A percentile compares a stretch with the other conserved stretches of the same genome.
Evolutionary conservation across 2,797 vertebrate species (phyloP).

Genomic region (Champsocephalus esox): DNA sequence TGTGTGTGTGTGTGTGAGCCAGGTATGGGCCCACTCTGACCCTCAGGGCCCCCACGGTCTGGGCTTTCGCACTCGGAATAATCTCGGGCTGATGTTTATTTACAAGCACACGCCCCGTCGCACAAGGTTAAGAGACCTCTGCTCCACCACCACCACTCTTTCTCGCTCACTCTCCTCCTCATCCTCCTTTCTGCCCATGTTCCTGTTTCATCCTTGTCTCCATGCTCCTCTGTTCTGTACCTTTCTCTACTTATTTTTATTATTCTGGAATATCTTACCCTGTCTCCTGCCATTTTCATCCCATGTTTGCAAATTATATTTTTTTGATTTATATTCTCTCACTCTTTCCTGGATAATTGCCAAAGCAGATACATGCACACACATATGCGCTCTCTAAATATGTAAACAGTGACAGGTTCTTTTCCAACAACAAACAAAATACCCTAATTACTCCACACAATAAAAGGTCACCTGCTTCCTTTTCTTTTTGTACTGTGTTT

Average conservation of each 20-base stretch:
- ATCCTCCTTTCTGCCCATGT: conserved; percentile 35
- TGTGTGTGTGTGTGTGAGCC: conserved; percentile 35
- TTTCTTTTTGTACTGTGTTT: conserved; percentile 6
- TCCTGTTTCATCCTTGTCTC: conserved; percentile 21
- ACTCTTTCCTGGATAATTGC: neutral
- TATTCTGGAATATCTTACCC: neutral
- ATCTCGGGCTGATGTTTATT: conserved; percentile 84
- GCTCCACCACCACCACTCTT: conserved; percentile 36
- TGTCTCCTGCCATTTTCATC: conserved; percentile 6
- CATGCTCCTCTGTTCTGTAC: conserved; percentile 7
- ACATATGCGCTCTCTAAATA: conserved; percentile 17
- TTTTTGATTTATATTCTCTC: conserved; percentile 4
- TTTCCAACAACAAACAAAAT: conserved; percentile 34
- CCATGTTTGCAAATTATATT: neutral
- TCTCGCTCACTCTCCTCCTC: conserved; percentile 21
- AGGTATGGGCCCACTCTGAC: conserved; percentile 79
- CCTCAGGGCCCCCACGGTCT: conserved; percentile 69
- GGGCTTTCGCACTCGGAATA: conserved; percentile 79
- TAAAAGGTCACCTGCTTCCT: conserved; percentile 53
- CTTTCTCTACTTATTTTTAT: conserved; percentile 9
- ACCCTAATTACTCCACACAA: conserved; percentile 41
- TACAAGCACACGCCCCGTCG: conserved; percentile 82
- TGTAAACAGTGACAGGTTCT: conserved; percentile 37
- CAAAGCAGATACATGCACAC: neutral
- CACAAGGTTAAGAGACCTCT: conserved; percentile 82